phyloP scores from a whole-genome alignment of 2,888 invertebrate species.

The Dromius quadrimaculatus region DNA sequence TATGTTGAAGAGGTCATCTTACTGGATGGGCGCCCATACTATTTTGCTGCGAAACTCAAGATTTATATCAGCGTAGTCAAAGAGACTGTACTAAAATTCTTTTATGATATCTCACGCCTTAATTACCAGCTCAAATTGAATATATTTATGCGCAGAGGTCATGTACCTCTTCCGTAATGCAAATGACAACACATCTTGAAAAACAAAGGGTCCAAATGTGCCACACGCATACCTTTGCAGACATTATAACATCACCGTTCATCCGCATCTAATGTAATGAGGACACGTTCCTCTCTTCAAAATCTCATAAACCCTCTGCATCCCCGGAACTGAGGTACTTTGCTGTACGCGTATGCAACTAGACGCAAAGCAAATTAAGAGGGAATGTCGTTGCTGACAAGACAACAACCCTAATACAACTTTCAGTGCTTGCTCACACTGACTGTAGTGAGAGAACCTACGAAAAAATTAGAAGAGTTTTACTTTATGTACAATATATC shows the following conservation, averaged over 20 bases:
- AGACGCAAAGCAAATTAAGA: slow-evolving; percentile 45
- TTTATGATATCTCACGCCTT: too few relatives aligned
- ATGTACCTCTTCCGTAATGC: slow-evolving; percentile 29
- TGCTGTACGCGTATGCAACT: slow-evolving; percentile 4
- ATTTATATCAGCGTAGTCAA: too few relatives aligned
- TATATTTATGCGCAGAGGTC: slow-evolving; percentile 9
- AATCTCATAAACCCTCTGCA: slow-evolving; percentile 44
- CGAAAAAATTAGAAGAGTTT: too few relatives aligned
- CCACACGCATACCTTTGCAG: slow-evolving; percentile 22
- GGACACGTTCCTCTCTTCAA: slow-evolving; percentile 48
- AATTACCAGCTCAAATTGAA: too few relatives aligned
- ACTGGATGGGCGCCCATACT: too few relatives aligned
- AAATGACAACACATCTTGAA: slow-evolving; percentile 30
- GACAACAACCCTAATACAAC: slow-evolving; percentile 44
- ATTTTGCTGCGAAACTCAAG: too few relatives aligned
- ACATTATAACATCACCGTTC: slow-evolving; percentile 31
- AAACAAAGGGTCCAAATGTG: slow-evolving; percentile 18
- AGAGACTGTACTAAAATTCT: too few relatives aligned
- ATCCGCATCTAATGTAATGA: slow-evolving; percentile 48
- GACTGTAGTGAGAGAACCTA: too few relatives aligned
- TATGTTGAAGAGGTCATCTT: too few relatives aligned
- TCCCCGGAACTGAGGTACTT: too few relatives aligned
- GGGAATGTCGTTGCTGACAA: slow-evolving; percentile 45
- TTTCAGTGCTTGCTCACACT: too few relatives aligned
- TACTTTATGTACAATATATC: too few relatives aligned